phyloP scores from a whole-genome alignment of 2,888 invertebrate genomes.

The Dynastes maya region DNA sequence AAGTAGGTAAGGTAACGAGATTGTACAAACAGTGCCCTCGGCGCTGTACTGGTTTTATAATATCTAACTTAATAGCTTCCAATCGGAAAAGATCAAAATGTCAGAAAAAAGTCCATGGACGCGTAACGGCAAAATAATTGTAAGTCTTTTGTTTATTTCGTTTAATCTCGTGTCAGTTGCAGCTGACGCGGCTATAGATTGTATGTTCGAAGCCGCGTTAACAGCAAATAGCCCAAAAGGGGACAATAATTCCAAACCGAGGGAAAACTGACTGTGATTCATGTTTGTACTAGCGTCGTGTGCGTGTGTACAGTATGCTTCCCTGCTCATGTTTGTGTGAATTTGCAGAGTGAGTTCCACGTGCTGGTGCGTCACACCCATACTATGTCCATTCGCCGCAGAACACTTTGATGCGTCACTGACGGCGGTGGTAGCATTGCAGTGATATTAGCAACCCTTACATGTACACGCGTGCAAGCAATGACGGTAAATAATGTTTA shows the following conservation, averaged over 20 bases:
- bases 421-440: not conserved
- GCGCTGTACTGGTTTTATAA: no score
- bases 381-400: conserved; percentile 15
- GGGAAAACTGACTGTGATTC: conserved; percentile 64
- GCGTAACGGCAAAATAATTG: conserved; percentile 42
- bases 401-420: conserved; percentile 12
- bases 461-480: conserved; percentile 55
- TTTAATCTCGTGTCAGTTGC: conserved; percentile 55
- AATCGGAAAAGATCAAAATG: not conserved
- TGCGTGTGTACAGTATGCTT: not conserved
- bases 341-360: not conserved
- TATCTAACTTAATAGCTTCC: no score
- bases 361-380: conserved; percentile 15
- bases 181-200: conserved; percentile 66
- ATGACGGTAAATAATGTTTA: conserved; percentile 59
- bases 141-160: conserved; percentile 51
- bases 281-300: conserved; percentile 56
- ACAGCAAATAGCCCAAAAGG: conserved; percentile 68
- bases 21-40: no score
- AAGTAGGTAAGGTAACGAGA: no score
- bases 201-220: conserved; percentile 66
- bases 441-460: not conserved
- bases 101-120: not conserved
- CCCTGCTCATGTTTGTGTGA: not conserved
- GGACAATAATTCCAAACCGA: conserved; percentile 66